phyloP scores from a whole-genome alignment of 2,888 invertebrate genomes.

The Callinectes sapidus region DNA sequence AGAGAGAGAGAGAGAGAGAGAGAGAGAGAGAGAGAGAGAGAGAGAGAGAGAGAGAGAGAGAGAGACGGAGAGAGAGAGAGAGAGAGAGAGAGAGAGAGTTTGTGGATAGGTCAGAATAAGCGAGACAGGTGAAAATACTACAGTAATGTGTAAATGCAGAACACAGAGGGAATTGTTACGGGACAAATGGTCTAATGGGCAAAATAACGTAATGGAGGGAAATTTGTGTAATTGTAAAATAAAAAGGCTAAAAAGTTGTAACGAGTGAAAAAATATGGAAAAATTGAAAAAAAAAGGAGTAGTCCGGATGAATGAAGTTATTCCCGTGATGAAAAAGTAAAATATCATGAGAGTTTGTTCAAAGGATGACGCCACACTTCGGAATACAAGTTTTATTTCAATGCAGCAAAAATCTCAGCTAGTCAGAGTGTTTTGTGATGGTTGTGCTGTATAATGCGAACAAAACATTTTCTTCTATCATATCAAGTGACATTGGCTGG shows the following conservation, averaged over 20 bases:
- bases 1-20: too few relatives aligned
- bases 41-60: not conserved
- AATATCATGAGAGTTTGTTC: not conserved
- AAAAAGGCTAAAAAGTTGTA: not conserved
- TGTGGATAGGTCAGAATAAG: not conserved
- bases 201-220: not conserved
- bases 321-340: slow-evolving; percentile 6
- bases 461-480: not conserved
- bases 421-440: not conserved
- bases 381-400: slow-evolving; percentile 16
- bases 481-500: not conserved
- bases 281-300: not conserved
- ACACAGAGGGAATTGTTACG: not conserved
- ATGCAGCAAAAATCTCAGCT: not conserved
- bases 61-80: not conserved
- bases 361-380: not conserved
- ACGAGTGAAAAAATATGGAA: not conserved
- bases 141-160: not conserved
- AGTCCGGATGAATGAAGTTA: not conserved
- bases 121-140: not conserved
- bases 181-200: slow-evolving; percentile 14
- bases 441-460: not conserved
- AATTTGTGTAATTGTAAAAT: not conserved
- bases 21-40: slow-evolving; percentile 1
- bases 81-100: not conserved